Evolutionary conservation across 2,113 vertebrate species (phyloP), one percentile per base, ranked within the genome.

Genomic region (Cairina moschata): DNA sequence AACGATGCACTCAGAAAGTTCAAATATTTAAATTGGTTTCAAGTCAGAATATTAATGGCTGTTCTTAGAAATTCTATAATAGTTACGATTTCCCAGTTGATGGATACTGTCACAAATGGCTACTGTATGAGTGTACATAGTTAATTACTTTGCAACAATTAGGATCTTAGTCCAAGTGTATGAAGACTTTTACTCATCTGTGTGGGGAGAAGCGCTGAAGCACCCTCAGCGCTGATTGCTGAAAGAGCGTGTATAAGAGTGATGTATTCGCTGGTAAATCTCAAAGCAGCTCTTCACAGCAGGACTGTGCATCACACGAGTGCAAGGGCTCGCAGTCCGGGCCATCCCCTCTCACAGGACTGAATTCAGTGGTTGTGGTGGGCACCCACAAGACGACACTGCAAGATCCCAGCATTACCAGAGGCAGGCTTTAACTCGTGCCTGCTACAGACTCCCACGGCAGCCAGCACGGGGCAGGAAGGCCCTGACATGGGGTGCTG

Each of bases 11-110:
- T 94, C 50, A 76, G 82, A 91, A 96, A 93, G 81, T 91, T 94
- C 79, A 93, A 97, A 97, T 97, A 97, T 93, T 97, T 96, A 97
- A 97, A 95, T 81, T 95, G 91, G 67, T 92, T 93, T 95, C 48
- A 95, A 97, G 90, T 96, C 80, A 85, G 81, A 92, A 84, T 80
- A 88, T 86, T 92, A 83, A 88, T 84, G 11, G n/a, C 25, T 34
- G 56, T 93, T 92, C 84, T 95, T 93, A 95, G 76, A 31, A 93
- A 95, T 88, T 52, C 68, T 88, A 5, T 75, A 79, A 62, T 36
- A 82, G 88, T 77, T 85, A 62, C 12, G 15, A 92, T 92, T 91
- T 76, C 86, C 83, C 71, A 80, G 56, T 4, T 91, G 90, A 88
- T 40, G 56, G 76, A 29, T 78, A 38, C 38, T 68, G 65, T 86